Evolutionary conservation across 2,888 invertebrate species (phyloP).

Genomic region (Eristalinus aeneus): DNA sequence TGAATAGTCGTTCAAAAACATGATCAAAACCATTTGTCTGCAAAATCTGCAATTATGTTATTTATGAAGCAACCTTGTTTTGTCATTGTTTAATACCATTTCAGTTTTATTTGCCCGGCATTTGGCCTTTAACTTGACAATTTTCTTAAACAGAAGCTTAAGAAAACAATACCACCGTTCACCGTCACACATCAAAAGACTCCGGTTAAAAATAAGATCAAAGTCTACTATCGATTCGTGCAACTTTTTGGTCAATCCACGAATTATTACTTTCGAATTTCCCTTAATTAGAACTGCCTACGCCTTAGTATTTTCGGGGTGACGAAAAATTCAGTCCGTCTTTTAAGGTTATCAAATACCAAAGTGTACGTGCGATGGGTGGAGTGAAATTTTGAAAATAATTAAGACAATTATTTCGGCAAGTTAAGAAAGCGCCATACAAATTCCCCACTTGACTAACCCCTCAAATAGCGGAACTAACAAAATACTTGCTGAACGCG

Average conservation of each 20-base stretch:
- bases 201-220: too few species aligned
- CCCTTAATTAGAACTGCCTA: background rate
- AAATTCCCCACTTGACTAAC: constrained; percentile 35
- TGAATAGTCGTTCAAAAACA: too few species aligned
- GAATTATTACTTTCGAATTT: background rate
- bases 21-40: too few species aligned
- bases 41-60: too few species aligned
- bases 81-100: too few species aligned
- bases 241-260: background rate
- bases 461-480: constrained; percentile 43
- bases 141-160: too few species aligned
- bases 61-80: too few species aligned
- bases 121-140: too few species aligned
- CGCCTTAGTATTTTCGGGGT: background rate
- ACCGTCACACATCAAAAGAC: too few species aligned
- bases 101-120: too few species aligned
- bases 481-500: background rate
- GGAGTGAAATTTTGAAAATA: constrained; percentile 57
- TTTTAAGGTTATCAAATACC: constrained; percentile 38
- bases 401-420: constrained; percentile 47
- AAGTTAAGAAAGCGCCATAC: constrained; percentile 42
- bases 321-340: background rate
- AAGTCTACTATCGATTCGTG: too few species aligned
- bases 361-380: constrained; percentile 9
- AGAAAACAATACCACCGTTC: too few species aligned